A percentile compares a stretch with the other conserved stretches of the same genome.
phyloP scores from a whole-genome alignment of 2,797 vertebrate species.

The Spea hammondii region DNA sequence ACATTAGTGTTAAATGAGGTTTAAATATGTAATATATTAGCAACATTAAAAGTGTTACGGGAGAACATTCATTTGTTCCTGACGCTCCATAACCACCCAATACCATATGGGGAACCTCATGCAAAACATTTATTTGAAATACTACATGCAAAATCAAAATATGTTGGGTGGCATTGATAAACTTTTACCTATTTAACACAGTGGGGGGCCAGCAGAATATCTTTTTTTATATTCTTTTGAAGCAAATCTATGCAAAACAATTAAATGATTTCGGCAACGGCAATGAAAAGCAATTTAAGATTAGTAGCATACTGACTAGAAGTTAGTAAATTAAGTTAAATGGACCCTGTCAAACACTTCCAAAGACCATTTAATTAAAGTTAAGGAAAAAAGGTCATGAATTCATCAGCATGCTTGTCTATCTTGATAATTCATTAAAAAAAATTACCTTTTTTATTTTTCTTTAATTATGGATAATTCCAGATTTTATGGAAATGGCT shows the following conservation, averaged over 20 bases:
- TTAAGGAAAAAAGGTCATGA: conserved; percentile 22
- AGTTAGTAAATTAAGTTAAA: conserved; percentile 34
- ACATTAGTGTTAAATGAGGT: conserved; percentile 40
- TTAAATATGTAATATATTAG: conserved; percentile 43
- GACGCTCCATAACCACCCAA: background rate
- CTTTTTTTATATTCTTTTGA: background rate
- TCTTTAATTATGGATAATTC: conserved; percentile 10
- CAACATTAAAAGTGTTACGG: conserved; percentile 42
- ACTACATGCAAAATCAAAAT: conserved; percentile 29
- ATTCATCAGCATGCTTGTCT: conserved; percentile 26
- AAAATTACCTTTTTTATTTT: conserved; percentile 7
- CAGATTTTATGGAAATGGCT: background rate
- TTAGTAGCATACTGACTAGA: conserved; percentile 3
- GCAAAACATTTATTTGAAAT: conserved; percentile 27
- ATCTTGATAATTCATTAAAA: conserved; percentile 29
- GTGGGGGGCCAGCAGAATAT: conserved; percentile 33
- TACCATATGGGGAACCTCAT: conserved; percentile 40
- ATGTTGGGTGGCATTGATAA: conserved; percentile 42
- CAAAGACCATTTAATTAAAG: conserved; percentile 27
- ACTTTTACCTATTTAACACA: conserved; percentile 40
- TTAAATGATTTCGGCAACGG: conserved; percentile 11
- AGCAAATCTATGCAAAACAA: background rate
- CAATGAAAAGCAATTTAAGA: conserved; percentile 22
- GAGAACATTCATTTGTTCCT: conserved; percentile 39
- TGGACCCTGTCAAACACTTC: conserved; percentile 24